Conservation (phyloP, 2,797 vertebrate genomes). For the Lophotriccus pileatus region DNA sequence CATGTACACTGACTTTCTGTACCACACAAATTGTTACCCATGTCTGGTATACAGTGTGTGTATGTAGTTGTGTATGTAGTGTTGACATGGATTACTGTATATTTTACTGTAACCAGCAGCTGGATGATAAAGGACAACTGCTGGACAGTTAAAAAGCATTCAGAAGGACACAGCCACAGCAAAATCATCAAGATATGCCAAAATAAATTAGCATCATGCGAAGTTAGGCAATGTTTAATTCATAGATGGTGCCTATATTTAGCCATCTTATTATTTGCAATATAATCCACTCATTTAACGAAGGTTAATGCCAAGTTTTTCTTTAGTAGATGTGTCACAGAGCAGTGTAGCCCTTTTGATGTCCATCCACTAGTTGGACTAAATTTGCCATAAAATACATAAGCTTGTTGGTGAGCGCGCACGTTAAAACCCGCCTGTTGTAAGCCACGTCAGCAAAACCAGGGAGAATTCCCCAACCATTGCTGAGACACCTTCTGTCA, state of each 20-base stretch:
- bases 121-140: slow-evolving; percentile 51
- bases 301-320: slow-evolving; percentile 66
- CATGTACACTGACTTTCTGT: neutral
- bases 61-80: neutral
- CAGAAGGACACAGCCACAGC: slow-evolving; percentile 49
- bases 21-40: neutral
- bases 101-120: slow-evolving; percentile 27
- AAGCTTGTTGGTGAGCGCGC: neutral
- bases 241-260: slow-evolving; percentile 67
- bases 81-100: neutral
- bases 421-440: neutral
- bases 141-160: slow-evolving; percentile 60
- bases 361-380: neutral
- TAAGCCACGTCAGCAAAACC: neutral
- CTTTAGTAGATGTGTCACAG: slow-evolving; percentile 38
- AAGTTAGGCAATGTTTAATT: slow-evolving; percentile 71
- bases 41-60: too few species aligned
- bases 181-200: slow-evolving; percentile 51
- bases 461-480: neutral
- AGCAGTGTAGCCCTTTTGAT: slow-evolving; percentile 27
- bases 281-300: slow-evolving; percentile 65
- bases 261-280: slow-evolving; percentile 60
- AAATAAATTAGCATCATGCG: slow-evolving; percentile 70
- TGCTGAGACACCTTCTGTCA: neutral
- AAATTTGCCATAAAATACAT: neutral